phyloP scores from a whole-genome alignment of 2,113 vertebrate species.

The Phoxinus phoxinus region DNA sequence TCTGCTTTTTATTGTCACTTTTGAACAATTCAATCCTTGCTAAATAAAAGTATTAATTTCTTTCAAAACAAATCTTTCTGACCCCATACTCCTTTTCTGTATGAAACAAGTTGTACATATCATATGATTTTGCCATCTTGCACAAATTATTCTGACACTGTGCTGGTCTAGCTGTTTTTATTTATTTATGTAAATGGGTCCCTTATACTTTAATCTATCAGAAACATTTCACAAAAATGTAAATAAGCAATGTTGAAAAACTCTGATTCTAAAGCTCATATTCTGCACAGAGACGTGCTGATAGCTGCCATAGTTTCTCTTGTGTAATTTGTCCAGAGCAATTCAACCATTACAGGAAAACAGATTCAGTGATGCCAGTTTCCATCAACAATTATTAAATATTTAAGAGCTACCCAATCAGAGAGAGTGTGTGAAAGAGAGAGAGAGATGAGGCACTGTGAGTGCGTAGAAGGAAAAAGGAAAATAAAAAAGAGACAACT shows the following conservation, averaged over 20 bases:
- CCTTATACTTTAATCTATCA: neutral
- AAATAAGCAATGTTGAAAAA: slow-evolving; percentile 1
- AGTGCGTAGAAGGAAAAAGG: neutral
- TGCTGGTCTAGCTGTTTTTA: neutral
- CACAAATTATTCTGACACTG: neutral
- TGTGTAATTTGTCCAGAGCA: slow-evolving; percentile 31
- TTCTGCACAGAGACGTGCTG: neutral
- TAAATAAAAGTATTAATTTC: too few relatives aligned
- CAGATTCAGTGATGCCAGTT: slow-evolving; percentile 52
- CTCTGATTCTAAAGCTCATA: slow-evolving; percentile 15
- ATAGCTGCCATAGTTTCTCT: slow-evolving; percentile 25
- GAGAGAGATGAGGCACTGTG: neutral
- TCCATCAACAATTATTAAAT: slow-evolving; percentile 54
- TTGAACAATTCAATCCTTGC: too few relatives aligned
- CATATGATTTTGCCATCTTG: neutral
- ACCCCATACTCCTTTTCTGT: neutral
- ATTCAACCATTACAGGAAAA: slow-evolving; percentile 43
- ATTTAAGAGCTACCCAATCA: slow-evolving; percentile 38
- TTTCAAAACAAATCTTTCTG: neutral
- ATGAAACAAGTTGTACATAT: too few relatives aligned
- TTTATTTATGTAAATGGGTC: neutral
- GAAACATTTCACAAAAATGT: neutral
- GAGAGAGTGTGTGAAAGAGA: slow-evolving; percentile 8
- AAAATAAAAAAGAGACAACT: neutral
- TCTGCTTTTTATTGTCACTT: too few relatives aligned